A percentile compares a stretch with the other conserved stretches of the same genome.
These are phyloP conservation scores for Melanchra persicariae DNA, from an alignment of 2,888 invertebrate genomes.

Conservation along the genomic window DNA sequence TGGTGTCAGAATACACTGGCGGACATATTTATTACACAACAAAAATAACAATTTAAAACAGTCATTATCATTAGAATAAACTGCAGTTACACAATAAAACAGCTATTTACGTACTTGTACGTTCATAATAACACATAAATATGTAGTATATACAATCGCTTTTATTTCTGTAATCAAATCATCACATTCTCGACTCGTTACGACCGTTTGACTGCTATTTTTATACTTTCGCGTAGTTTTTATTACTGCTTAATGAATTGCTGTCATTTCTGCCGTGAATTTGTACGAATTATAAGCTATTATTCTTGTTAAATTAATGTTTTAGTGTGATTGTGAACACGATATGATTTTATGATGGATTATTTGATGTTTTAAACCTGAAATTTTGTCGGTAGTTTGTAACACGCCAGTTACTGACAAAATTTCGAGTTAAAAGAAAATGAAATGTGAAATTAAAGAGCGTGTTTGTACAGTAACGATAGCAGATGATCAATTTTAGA, in stretches of 20 bases:
- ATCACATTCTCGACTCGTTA: conserved; percentile 21
- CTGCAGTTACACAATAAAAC: conserved; percentile 45
- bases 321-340: conserved; percentile 12
- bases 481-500: background rate
- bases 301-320: conserved; percentile 42
- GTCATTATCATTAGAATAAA: conserved; percentile 21
- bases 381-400: background rate
- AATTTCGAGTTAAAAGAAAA: background rate
- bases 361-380: conserved; percentile 1
- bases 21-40: conserved; percentile 26
- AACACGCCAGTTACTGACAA: background rate
- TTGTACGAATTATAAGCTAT: conserved; percentile 17
- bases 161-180: conserved; percentile 54
- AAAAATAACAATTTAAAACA: conserved; percentile 12
- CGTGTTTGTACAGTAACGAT: background rate
- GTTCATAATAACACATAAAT: conserved; percentile 31
- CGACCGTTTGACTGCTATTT: conserved; percentile 16
- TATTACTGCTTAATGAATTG: conserved; percentile 33
- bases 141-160: conserved; percentile 27
- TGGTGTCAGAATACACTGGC: background rate
- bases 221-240: conserved; percentile 54
- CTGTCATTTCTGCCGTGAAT: conserved; percentile 33
- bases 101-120: conserved; percentile 23
- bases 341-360: conserved; percentile 13
- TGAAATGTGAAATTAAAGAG: background rate